Base-by-base conservation (phyloP, 2,888 invertebrate genomes). In the Furcula furcula region DNA sequence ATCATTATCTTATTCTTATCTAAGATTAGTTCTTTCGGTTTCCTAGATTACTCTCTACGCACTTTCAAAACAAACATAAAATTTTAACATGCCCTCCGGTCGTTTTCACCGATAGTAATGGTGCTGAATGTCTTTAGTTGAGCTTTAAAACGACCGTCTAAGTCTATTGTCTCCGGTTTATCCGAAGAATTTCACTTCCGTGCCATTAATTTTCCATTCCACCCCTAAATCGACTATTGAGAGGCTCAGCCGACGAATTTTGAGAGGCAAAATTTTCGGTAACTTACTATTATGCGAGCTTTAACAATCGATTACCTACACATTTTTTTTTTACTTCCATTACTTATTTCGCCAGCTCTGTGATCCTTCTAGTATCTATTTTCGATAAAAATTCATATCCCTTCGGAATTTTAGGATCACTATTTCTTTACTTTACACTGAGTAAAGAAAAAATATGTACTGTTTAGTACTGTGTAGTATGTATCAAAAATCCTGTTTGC, bases 171-270 rank as follows among this genome's bases (percentile, higher is more conserved):
- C 72, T 76, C 60, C 57, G 62, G 60, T 69, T 65, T 73, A 71
- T 73, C 67, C 64, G 53, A 66, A 68, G 68, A 76, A 75, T 74
- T 79, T 82, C 77, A 77, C 74, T 83, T 81, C 78, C 81, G 68
- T 68, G 41, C 68, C 82, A 82, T 83, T 80, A 80, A 83, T 76
- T 83, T 81, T 76, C 79, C 76, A 82, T 83, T 81, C 72, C 59
- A 59, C 63, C 56, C 70, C 70, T 66, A 71, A 77, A 77, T 75
- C 76, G 76, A 64, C 78, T 71, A 76, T 79, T 74, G 72, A 73
- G 60, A 53, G 66, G 68, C 71, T 74, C 65, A 58, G 57, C 50
- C 57, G 54, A 42, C 55, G 67, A 71, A 71, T 73, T 76, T 68
- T 67, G 65, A 73, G 59, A 62, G 61, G 65, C 61, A 59, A 64